Conservation (phyloP, 2,888 invertebrate species). For the Cecidostiba fungosa region DNA sequence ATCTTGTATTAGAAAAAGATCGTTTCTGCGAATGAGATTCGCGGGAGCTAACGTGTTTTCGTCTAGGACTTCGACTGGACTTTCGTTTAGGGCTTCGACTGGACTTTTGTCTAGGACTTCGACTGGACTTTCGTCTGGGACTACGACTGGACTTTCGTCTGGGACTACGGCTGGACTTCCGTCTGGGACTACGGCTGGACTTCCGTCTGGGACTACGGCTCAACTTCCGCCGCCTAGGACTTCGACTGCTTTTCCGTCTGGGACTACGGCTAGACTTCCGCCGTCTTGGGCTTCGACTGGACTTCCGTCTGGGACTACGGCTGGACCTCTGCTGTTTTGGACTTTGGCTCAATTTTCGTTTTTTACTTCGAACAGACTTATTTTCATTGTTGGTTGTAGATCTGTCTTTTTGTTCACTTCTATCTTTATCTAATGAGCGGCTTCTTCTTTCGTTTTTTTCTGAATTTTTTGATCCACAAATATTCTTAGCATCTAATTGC, state of each 20-base stretch:
- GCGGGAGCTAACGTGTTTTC: constrained; percentile 69
- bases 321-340: constrained; percentile 74
- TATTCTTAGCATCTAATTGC: constrained; percentile 86
- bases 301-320: constrained; percentile 74
- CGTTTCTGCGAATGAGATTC: constrained; percentile 51
- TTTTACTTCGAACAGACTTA: constrained; percentile 62
- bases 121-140: constrained; percentile 69
- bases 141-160: constrained; percentile 75
- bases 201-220: not conserved
- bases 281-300: constrained; percentile 67
- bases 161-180: constrained; percentile 66
- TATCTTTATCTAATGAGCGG: constrained; percentile 68
- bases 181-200: constrained; percentile 66
- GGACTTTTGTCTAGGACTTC: constrained; percentile 72
- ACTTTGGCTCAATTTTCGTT: constrained; percentile 67
- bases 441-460: constrained; percentile 64
- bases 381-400: constrained; percentile 8
- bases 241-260: constrained; percentile 68
- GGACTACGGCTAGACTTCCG: constrained; percentile 74
- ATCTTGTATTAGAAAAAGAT: constrained; percentile 75
- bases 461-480: constrained; percentile 56
- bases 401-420: constrained; percentile 65
- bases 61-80: constrained; percentile 66
- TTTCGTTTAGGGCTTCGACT: constrained; percentile 72
- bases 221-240: not conserved